Evolutionary conservation across 2,797 vertebrate genomes (phyloP), one percentile per base, ranked within the genome.

Genomic region (Pterois miles): DNA sequence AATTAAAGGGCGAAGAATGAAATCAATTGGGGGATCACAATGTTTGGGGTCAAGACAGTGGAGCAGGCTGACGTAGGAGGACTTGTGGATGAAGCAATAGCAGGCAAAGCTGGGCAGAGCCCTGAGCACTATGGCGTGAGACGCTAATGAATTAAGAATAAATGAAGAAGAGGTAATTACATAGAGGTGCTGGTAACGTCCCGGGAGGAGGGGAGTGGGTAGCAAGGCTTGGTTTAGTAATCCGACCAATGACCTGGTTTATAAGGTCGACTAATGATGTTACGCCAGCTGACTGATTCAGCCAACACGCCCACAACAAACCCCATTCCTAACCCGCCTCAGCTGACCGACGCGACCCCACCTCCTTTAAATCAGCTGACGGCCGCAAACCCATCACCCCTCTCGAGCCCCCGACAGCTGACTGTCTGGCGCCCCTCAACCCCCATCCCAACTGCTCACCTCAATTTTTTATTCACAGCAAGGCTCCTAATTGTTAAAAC

Each of bases 241-340:
- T 89, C 86, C 93, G 64, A 74, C 84, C 64, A 78, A 69, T 68
- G 76, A 88, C 91, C 95, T 94, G 88, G 84, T 92, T 94, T 90
- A 89, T 82, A 85, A 77, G 76, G 87, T 93, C 76, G 27, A 77
- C 82, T 93, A 95, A 94, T 90, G 82, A 90, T 71, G 80, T 80
- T 82, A 81, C 84, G 46, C 78, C 78, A 78, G 77, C 78, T 87
- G 75, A 84, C 79, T 88, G 85, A 86, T 86, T 83, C 62, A 71
- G 63, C 70, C 53, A 74, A 71, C 73, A 71, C 50, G 27, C 71
- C 46, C 68, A 53, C 52, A 76, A 60, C 64, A 63, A 54, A 20
- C 25, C 25, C 76, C 75, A 73, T 43, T 80, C 71, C 56, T 71
- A 74, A 82, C 78, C 59, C 77, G 22, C 52, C 69, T 89, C 90